These are phyloP conservation scores for Trichonephila clavata DNA, from an alignment of 1,140 invertebrate genomes.

Conservation along the genomic window DNA sequence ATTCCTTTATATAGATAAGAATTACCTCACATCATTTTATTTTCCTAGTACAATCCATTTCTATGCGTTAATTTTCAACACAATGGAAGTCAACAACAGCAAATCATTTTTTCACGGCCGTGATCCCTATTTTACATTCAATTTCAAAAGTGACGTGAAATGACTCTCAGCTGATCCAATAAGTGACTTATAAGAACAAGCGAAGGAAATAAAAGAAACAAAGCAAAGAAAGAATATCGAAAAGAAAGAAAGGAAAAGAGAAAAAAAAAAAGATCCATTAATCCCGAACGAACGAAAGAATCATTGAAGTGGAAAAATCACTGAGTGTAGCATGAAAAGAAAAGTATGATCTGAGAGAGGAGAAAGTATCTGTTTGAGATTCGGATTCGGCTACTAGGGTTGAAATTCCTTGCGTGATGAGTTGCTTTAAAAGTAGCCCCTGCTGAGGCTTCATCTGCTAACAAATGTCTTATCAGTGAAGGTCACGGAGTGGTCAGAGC, in stretches of 20 bases:
- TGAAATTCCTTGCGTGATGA: background rate
- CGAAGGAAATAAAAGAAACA: background rate
- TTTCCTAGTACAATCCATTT: background rate
- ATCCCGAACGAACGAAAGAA: conserved; percentile 26
- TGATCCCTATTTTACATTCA: conserved; percentile 22
- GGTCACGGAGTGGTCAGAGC: background rate
- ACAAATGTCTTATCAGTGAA: conserved; percentile 6
- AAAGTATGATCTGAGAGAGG: background rate
- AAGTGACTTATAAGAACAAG: conserved; percentile 1
- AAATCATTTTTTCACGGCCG: background rate
- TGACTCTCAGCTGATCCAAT: conserved; percentile 8
- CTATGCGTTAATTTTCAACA: conserved; percentile 17
- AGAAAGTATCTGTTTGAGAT: conserved; percentile 38
- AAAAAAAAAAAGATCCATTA: background rate
- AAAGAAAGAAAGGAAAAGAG: background rate
- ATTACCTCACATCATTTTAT: conserved; percentile 12
- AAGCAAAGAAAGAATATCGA: background rate
- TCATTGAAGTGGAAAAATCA: conserved; percentile 26
- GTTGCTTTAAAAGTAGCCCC: conserved; percentile 13
- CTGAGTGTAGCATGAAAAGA: conserved; percentile 5
- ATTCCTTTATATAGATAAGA: background rate
- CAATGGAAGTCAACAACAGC: conserved; percentile 11
- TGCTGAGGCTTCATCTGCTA: conserved; percentile 7
- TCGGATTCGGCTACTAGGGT: conserved; percentile 25
- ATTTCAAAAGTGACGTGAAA: conserved; percentile 25